Evolutionary conservation across 2,888 invertebrate genomes (phyloP), one percentile per base, ranked within the genome.

Genomic region (Frankliniella intonsa): DNA sequence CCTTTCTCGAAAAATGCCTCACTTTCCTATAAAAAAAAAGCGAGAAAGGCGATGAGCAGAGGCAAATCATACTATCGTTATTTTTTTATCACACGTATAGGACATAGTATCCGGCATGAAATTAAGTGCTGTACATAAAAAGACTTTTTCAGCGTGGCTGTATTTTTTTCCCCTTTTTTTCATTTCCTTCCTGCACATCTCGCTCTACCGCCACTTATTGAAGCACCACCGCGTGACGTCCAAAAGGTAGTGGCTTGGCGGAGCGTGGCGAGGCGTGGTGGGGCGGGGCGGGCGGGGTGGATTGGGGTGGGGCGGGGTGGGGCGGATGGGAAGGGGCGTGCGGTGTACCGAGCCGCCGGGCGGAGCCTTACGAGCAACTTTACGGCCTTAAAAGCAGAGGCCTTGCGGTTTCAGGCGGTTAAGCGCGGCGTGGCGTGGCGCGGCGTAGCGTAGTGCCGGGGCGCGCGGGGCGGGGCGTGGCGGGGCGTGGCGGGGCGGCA

Each of bases 381-480:
- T 76, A 76, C 69, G 69, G 25, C 69, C 69, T 76, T 76, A 76
- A 76, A 76, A 76, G 69, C 69, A 76, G 69, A 76, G 69, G 69
- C 69, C 69, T 76, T 76, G 69, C 69, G 69, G 69, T 76, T 76
- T 76, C 69, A 25, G 69, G 69, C 69, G 69, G 69, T 76, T 76
- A 76, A 76, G 25, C 69, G 69, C 22, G n/a, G 69, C 69, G 22
- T 9, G 62, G 62, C 19, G n/a, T 17, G 62, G 14, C 7, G 55
- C 55, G 55, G 55, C 17, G 55, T 12, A 55, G 55, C 55, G 55
- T 38, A 38, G 38, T 55, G 55, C 17, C 55, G 55, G 55, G 62
- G 62, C 0, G 62, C 62, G 62, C 62, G 62, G 17, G 62, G 62
- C 62, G 62, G 62, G 14, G 55, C 55, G 55, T 3, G 55, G 55